A percentile compares a stretch with the other conserved stretches of the same genome.
Evolutionary conservation across 2,888 invertebrate species (phyloP).

Genomic region (Dynastes tityus): DNA sequence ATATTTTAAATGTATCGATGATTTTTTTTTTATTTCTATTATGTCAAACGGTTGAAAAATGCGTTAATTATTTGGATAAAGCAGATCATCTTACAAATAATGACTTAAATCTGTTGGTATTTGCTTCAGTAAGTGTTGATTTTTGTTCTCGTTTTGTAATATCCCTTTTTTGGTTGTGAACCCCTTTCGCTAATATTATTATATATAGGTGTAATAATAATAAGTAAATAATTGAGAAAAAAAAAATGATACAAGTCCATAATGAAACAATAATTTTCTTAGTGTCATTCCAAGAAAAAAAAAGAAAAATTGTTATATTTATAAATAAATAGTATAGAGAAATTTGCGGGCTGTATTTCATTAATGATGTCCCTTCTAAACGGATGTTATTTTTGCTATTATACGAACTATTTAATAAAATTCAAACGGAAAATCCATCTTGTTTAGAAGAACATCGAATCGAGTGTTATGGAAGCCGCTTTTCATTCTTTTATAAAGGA

Average conservation of each 20-base stretch:
- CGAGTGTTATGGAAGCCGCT: background rate
- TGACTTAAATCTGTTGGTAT: background rate
- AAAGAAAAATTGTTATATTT: constrained; percentile 60
- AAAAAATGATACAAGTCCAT: constrained; percentile 61
- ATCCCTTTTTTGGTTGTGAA: constrained; percentile 50
- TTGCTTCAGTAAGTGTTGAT: constrained; percentile 5
- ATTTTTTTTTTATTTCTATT: constrained; percentile 5
- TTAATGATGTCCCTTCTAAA: constrained; percentile 17
- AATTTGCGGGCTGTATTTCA: constrained; percentile 63
- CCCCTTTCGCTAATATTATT: constrained; percentile 45
- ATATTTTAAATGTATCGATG: constrained; percentile 20
- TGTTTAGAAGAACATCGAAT: background rate
- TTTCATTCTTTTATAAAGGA: too few relatives aligned
- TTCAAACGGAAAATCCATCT: constrained; percentile 9
- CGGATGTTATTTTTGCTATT: constrained; percentile 25
- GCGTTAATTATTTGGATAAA: constrained; percentile 48
- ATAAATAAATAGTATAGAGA: constrained; percentile 63
- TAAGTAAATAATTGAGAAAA: constrained; percentile 48
- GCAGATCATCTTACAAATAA: constrained; percentile 30
- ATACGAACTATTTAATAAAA: constrained; percentile 47
- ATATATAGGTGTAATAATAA: constrained; percentile 45
- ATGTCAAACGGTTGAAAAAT: constrained; percentile 7
- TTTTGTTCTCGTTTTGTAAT: constrained; percentile 44
- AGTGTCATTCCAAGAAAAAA: constrained; percentile 68
- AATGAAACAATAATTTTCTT: constrained; percentile 67